Evolutionary conservation across 2,888 invertebrate genomes (phyloP).

Genomic region (Xylocampa areola): DNA sequence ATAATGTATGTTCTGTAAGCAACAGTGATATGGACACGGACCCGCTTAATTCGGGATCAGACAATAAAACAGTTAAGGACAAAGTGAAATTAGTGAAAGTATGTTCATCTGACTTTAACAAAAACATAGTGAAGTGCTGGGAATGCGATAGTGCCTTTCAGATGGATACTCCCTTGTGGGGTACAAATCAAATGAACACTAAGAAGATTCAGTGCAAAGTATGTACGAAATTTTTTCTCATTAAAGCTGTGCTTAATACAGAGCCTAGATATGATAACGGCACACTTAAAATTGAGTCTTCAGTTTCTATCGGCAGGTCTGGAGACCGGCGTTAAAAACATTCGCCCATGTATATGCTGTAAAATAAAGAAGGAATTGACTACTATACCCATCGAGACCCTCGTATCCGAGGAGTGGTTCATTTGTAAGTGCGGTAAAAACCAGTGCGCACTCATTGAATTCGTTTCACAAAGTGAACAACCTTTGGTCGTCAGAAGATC

Average conservation of each 20-base stretch:
- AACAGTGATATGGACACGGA: constrained; percentile 20
- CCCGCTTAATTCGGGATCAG: constrained; percentile 12
- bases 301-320: background rate
- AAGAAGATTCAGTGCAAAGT: constrained; percentile 10
- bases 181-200: constrained; percentile 10
- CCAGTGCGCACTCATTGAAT: constrained; percentile 15
- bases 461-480: constrained; percentile 5
- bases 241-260: constrained; percentile 3
- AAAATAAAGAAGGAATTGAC: constrained; percentile 2
- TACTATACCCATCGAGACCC: background rate
- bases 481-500: constrained; percentile 3
- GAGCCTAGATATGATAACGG: background rate
- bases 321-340: background rate
- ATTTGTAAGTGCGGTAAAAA: constrained; percentile 10
- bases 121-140: constrained; percentile 11
- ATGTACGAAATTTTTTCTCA: constrained; percentile 9
- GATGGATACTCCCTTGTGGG: constrained; percentile 4
- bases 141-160: background rate
- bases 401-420: constrained; percentile 3
- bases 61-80: constrained; percentile 11
- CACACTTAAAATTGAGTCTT: constrained; percentile 2
- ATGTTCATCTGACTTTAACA: constrained; percentile 10
- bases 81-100: constrained; percentile 17
- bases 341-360: constrained; percentile 1
- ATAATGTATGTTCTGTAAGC: background rate